Conservation (phyloP, 2,888 invertebrate genomes). For the Xestia rhomboidea region DNA sequence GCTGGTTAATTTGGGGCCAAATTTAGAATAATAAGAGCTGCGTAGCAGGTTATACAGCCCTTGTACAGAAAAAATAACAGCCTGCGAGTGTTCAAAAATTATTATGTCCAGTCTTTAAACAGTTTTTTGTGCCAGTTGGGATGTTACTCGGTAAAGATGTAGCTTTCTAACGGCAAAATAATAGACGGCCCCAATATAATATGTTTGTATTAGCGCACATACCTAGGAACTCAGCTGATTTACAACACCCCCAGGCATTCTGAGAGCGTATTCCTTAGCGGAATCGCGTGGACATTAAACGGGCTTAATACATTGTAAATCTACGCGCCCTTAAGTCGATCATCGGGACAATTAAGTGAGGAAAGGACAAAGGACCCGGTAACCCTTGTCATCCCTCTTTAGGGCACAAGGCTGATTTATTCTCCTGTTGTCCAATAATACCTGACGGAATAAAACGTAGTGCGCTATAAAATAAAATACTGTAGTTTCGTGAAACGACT, state of each 20-base stretch:
- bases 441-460: slow-evolving; percentile 40
- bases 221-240: not conserved
- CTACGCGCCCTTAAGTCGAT: slow-evolving; percentile 41
- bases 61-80: too few relatives aligned
- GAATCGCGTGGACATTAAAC: slow-evolving; percentile 1
- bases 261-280: not conserved
- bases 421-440: slow-evolving; percentile 37
- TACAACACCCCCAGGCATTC: not conserved
- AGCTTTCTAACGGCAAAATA: too few relatives aligned
- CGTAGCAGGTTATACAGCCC: too few relatives aligned
- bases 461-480: slow-evolving; percentile 47
- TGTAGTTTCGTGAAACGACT: slow-evolving; percentile 28
- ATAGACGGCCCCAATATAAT: not conserved
- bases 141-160: too few relatives aligned
- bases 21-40: too few relatives aligned
- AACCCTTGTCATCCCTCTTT: slow-evolving; percentile 59
- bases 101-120: too few relatives aligned
- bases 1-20: too few relatives aligned
- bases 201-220: not conserved
- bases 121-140: too few relatives aligned
- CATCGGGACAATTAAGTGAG: slow-evolving; percentile 50
- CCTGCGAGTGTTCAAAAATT: too few relatives aligned
- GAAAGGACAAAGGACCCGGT: slow-evolving; percentile 22
- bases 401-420: slow-evolving; percentile 55
- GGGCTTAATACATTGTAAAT: slow-evolving; percentile 39